Percentiles rank a stretch among this genome's conserved stretches.
These are phyloP conservation scores for Papilio helenus DNA, from an alignment of 1,140 invertebrate genomes.

Conservation along the genomic window DNA sequence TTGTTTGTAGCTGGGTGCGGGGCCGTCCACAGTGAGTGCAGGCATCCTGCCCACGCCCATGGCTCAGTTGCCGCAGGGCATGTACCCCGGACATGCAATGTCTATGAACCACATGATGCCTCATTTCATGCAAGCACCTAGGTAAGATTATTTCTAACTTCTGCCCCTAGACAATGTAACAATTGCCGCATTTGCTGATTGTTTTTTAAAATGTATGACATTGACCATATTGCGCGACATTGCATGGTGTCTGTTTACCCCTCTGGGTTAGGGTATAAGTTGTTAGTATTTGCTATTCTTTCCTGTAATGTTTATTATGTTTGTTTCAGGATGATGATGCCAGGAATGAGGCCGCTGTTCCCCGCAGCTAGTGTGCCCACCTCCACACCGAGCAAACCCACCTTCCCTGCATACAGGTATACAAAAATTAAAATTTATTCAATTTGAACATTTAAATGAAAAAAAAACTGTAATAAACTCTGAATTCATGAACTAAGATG, in stretches of 20 bases:
- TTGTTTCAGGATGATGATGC: conserved; percentile 85
- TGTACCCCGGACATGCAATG: conserved; percentile 79
- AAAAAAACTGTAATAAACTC: too few species aligned
- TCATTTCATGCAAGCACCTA: conserved; percentile 87
- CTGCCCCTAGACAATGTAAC: background rate
- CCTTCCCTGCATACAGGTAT: conserved; percentile 91
- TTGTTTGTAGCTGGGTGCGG: conserved; percentile 81
- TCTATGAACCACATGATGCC: conserved; percentile 87
- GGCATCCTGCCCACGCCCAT: conserved; percentile 83
- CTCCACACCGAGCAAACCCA: conserved; percentile 87
- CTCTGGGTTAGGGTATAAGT: too few species aligned
- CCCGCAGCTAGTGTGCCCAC: conserved; percentile 87
- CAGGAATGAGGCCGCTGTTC: conserved; percentile 87
- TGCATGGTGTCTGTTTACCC: too few species aligned
- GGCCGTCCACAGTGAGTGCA: conserved; percentile 81
- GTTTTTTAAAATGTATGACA: too few species aligned
- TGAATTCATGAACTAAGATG: background rate
- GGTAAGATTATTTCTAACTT: conserved; percentile 71
- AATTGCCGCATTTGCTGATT: too few species aligned
- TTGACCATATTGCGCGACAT: too few species aligned
- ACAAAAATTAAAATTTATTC: background rate
- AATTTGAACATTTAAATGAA: background rate
- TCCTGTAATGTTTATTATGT: background rate
- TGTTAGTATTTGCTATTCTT: too few species aligned
- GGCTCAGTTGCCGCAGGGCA: conserved; percentile 83